A percentile compares a stretch with the other conserved stretches of the same genome.
phyloP scores from a whole-genome alignment of 2,888 invertebrate genomes.

The Andrena minutula region DNA sequence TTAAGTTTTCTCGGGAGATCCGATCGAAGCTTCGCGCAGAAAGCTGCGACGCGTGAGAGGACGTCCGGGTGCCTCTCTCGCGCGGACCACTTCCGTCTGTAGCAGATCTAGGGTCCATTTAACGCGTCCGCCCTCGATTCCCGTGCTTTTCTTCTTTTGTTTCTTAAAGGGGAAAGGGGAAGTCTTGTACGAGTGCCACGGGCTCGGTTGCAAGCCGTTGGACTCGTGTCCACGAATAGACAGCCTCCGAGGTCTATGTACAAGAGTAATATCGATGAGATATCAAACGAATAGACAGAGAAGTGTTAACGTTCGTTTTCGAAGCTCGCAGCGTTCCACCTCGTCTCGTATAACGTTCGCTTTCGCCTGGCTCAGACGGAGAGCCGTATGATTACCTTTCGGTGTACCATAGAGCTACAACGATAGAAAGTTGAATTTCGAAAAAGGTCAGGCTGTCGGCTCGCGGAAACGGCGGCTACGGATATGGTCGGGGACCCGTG shows the following conservation, averaged over 20 bases:
- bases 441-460: constrained; percentile 45
- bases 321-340: constrained; percentile 36
- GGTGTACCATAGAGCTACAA: constrained; percentile 54
- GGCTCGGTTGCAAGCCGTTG: not conserved
- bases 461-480: constrained; percentile 36
- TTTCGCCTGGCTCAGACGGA: constrained; percentile 39
- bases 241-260: constrained; percentile 51
- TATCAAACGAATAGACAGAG: constrained; percentile 61
- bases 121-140: constrained; percentile 35
- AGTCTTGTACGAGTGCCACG: constrained; percentile 38
- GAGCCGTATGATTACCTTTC: constrained; percentile 57
- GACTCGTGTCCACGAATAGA: constrained; percentile 31
- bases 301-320: constrained; percentile 42
- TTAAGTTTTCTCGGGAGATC: constrained; percentile 59
- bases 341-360: constrained; percentile 27
- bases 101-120: constrained; percentile 44
- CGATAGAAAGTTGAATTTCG: constrained; percentile 63
- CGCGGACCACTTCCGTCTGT: constrained; percentile 20
- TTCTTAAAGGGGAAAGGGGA: constrained; percentile 11
- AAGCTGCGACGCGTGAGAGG: constrained; percentile 15
- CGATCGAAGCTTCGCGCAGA: constrained; percentile 67
- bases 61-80: constrained; percentile 4
- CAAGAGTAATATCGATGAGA: constrained; percentile 62
- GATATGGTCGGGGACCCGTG: not conserved
- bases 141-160: not conserved